Conservation (phyloP, 2,888 invertebrate species). For the Tyria jacobaeae region DNA sequence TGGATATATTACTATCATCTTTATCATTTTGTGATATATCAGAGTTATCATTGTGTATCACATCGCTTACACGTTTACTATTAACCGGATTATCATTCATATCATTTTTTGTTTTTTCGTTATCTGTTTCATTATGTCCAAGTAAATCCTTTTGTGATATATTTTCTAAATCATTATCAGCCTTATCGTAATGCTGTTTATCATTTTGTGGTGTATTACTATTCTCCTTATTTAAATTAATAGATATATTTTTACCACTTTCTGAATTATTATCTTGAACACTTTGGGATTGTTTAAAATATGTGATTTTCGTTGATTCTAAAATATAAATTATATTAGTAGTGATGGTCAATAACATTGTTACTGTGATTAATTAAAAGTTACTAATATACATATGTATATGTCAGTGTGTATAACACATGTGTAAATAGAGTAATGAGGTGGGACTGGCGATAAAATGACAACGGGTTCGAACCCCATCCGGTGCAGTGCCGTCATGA, state of each 20-base stretch:
- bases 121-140: not conserved
- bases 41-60: slow-evolving; percentile 4
- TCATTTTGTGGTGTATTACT: slow-evolving; percentile 17
- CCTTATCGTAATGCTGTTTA: no score
- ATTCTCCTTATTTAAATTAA: no score
- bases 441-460: no score
- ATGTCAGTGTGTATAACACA: no score
- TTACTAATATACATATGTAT: no score
- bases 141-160: not conserved
- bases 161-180: no score
- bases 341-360: no score
- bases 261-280: not conserved
- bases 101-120: not conserved
- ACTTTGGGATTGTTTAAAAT: slow-evolving; percentile 32
- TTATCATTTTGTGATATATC: slow-evolving; percentile 1
- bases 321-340: slow-evolving; percentile 16
- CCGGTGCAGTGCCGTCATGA: no score
- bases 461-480: no score
- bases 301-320: slow-evolving; percentile 35
- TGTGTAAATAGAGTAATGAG: no score
- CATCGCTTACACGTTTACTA: not conserved
- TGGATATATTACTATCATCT: not conserved
- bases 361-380: no score
- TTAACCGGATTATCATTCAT: slow-evolving; percentile 6
- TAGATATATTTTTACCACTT: not conserved